phyloP scores from a whole-genome alignment of 2,797 vertebrate species.

The Glossophaga mutica region DNA sequence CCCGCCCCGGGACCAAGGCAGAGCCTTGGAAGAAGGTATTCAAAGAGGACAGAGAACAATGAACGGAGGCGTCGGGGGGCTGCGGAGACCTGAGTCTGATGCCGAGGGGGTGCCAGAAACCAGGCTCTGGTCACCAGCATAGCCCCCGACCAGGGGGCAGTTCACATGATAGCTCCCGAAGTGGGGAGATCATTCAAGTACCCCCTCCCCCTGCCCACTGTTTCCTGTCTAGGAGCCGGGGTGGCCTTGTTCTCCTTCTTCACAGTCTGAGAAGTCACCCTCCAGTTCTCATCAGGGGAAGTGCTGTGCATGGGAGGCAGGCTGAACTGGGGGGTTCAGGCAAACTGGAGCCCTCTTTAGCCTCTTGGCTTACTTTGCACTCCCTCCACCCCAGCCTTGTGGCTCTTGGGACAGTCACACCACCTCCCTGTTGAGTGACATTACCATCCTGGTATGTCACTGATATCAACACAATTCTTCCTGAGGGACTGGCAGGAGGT shows the following conservation, averaged over 20 bases:
- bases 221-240: background rate
- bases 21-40: background rate
- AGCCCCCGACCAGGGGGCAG: background rate
- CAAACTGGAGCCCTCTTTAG: background rate
- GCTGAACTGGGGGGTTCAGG: background rate
- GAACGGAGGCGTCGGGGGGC: accelerated
- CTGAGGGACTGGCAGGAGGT: background rate
- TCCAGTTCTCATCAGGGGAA: background rate
- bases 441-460: background rate
- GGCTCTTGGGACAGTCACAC: background rate
- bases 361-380: background rate
- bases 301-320: background rate
- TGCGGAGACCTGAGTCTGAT: background rate
- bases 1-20: background rate
- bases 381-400: accelerated
- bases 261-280: background rate
- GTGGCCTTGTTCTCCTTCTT: background rate
- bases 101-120: accelerated
- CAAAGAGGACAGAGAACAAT: background rate
- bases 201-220: background rate
- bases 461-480: background rate
- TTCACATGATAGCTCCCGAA: background rate
- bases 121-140: background rate
- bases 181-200: accelerated
- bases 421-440: accelerated